Percentiles rank a stretch among this genome's conserved stretches.
Conservation (phyloP, 2,888 invertebrate species). For the Hirtodrosophila duncani region DNA sequence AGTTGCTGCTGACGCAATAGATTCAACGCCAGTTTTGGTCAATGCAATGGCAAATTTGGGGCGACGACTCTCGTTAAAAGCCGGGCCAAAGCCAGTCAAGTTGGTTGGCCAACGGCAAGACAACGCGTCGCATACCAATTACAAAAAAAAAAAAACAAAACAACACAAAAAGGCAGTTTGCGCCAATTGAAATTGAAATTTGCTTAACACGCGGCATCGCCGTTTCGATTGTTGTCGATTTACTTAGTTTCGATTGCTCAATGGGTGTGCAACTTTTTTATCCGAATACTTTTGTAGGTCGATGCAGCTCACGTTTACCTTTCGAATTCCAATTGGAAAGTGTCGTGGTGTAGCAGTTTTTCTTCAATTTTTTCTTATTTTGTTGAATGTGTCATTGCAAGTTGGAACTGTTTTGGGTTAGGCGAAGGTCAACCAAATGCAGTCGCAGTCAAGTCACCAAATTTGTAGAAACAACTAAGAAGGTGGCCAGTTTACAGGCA, state of each 20-base stretch:
- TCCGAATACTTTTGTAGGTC: constrained; percentile 48
- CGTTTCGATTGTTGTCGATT: constrained; percentile 41
- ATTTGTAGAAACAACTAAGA: no score
- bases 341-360: constrained; percentile 9
- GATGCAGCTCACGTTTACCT: constrained; percentile 53
- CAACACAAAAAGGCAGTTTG: constrained; percentile 18
- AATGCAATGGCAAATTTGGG: constrained; percentile 63
- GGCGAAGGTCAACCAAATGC: constrained; percentile 35
- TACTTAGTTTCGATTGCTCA: constrained; percentile 36
- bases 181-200: constrained; percentile 51
- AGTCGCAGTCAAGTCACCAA: constrained; percentile 23
- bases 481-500: no score
- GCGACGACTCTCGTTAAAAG: constrained; percentile 52
- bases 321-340: constrained; percentile 39
- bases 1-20: constrained; percentile 58
- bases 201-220: constrained; percentile 40
- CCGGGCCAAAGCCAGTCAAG: constrained; percentile 29
- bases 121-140: constrained; percentile 53
- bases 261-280: constrained; percentile 31
- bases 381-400: constrained; percentile 26
- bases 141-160: constrained; percentile 15
- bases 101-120: constrained; percentile 22
- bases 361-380: constrained; percentile 17
- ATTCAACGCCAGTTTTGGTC: constrained; percentile 58
- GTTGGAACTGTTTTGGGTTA: constrained; percentile 37